These are phyloP conservation scores for Aphodius sticticus DNA, from an alignment of 2,888 invertebrate genomes.

Conservation along the genomic window DNA sequence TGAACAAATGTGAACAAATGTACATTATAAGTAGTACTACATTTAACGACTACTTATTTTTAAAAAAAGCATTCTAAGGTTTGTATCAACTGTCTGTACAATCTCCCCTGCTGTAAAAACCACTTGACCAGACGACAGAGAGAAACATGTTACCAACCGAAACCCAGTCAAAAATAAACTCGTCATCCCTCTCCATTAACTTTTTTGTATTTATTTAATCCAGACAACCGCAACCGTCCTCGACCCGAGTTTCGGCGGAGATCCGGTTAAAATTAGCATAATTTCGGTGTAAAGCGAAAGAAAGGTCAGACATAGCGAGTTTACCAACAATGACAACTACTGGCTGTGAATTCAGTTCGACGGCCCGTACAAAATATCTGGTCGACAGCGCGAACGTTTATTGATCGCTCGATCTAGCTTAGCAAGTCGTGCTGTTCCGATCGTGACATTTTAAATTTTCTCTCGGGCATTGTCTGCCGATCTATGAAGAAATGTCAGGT, in stretches of 20 bases:
- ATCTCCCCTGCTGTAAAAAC: background rate
- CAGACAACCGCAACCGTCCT: background rate
- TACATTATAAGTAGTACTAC: too few species aligned
- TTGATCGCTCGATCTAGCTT: background rate
- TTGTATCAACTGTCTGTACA: background rate
- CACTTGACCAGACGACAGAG: background rate
- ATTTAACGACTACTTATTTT: too few species aligned
- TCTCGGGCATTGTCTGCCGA: background rate
- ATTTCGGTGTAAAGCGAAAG: background rate
- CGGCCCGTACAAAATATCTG: background rate
- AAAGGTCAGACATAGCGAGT: background rate
- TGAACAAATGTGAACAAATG: too few species aligned
- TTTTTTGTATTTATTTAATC: background rate
- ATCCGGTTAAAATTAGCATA: slow-evolving; percentile 4
- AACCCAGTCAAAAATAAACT: background rate
- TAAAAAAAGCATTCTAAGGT: too few species aligned
- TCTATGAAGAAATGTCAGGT: background rate
- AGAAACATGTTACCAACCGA: background rate
- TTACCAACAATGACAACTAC: background rate
- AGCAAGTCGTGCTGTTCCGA: background rate
- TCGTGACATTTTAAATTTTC: slow-evolving; percentile 4
- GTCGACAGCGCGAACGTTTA: background rate
- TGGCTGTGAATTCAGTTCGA: background rate
- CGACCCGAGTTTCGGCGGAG: slow-evolving; percentile 4
- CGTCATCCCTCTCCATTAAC: background rate